Evolutionary conservation across 2,797 vertebrate species (phyloP), one percentile per base, ranked within the genome.

Genomic region (Oreochromis mossambicus): DNA sequence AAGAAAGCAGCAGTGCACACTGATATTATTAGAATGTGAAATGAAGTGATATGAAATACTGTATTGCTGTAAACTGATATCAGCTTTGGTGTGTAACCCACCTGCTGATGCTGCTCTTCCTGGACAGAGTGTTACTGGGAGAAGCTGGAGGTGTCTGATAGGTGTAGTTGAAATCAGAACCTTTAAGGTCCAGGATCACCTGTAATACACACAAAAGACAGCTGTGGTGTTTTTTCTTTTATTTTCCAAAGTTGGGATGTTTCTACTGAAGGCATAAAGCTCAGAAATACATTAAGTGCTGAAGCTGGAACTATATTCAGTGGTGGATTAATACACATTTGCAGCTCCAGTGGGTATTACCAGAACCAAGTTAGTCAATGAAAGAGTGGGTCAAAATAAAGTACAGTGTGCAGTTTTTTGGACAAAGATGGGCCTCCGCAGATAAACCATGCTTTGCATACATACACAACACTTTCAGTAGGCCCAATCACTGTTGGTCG

Each of bases 81-180:
- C 19, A 26, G 41, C 54, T 68, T 56, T 12, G 56, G 38, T 15
- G 32, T 63, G 50, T 51, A 63, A 61, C 32, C 66, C 86, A 97
- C 97, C 97, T 97, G 96, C 96, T 97, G 87, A 97, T 95, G 94
- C 97, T 97, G 94, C 96, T 96, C 93, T 97, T 97, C 87, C 97
- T 96, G 56, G 97, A 97, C 85, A 97, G 82, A 0, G 96, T 96
- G 95, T 94, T 96, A 54, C 96, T 96, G 5, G 97, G 97, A 61
- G 97, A 97, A 2, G 96, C 96, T 3, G 97, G 97, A 8, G 97
- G 97, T 0, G 97, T 97, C 94, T 97, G 97, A 63, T 97, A 97
- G 6, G 92, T 90, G 91, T 97, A 97, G 92, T 83, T 95, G 87
- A 96, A 97, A 78, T 97, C 97, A 0, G 96, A 97, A 82, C 96